A percentile compares a stretch with the other conserved stretches of the same genome.
Evolutionary conservation across 2,113 vertebrate species (phyloP).

Genomic region (Dolichotis patagonum): DNA sequence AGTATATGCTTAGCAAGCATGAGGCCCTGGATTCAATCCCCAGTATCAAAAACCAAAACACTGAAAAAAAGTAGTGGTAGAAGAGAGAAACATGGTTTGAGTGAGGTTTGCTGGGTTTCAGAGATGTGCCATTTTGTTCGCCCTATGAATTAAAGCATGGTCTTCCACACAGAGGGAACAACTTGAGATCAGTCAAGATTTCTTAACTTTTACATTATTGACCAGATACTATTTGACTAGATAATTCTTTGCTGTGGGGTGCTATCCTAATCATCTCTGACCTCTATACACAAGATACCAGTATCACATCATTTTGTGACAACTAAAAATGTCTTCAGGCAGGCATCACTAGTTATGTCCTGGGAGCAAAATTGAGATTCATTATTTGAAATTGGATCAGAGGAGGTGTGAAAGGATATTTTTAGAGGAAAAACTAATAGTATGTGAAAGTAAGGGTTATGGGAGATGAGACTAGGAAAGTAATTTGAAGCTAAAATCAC

Average conservation of each 20-base stretch:
- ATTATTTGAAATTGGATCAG: constrained; percentile 34
- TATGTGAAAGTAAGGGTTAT: neutral
- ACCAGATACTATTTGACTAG: neutral
- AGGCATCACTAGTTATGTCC: neutral
- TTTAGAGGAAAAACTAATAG: constrained; percentile 1
- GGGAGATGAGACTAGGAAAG: neutral
- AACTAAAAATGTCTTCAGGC: neutral
- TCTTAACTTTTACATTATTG: neutral
- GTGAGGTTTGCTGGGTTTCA: constrained; percentile 13
- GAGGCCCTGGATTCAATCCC: neutral
- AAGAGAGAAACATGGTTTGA: constrained; percentile 9
- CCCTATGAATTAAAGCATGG: neutral
- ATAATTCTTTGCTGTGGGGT: neutral
- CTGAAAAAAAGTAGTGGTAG: neutral
- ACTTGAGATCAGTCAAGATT: neutral
- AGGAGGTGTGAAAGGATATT: constrained; percentile 11
- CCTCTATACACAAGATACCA: neutral
- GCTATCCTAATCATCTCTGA: neutral
- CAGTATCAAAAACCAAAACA: neutral
- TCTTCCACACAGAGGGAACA: neutral
- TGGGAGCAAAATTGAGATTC: neutral
- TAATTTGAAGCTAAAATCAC: constrained; percentile 25
- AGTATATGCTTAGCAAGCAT: neutral
- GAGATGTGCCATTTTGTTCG: neutral
- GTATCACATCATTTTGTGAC: neutral